A percentile compares a stretch with the other conserved stretches of the same genome.
Conservation (phyloP, 2,113 vertebrate genomes). For the Neogobius melanostomus region DNA sequence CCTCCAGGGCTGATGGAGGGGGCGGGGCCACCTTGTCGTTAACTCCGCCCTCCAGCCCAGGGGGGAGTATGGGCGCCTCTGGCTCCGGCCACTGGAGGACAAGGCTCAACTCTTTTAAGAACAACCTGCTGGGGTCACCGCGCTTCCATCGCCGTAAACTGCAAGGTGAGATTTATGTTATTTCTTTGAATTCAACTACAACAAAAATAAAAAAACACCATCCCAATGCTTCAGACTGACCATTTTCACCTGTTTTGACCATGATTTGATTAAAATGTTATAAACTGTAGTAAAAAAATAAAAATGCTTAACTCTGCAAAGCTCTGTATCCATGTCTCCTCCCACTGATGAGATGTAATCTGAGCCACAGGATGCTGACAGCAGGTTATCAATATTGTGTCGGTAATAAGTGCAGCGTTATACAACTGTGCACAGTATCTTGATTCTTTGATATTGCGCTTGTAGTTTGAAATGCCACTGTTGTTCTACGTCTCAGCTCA, state of each 20-base stretch:
- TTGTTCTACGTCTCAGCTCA: background rate
- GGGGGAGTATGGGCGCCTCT: conserved; percentile 83
- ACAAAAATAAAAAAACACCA: no score
- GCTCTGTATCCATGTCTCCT: background rate
- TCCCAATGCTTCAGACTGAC: no score
- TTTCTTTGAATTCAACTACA: background rate
- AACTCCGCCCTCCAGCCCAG: conserved; percentile 89
- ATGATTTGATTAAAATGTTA: no score
- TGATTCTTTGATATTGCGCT: background rate
- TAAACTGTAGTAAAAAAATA: background rate
- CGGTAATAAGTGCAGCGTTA: background rate
- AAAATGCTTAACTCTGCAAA: background rate
- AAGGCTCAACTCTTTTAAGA: conserved; percentile 92
- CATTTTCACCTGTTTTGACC: no score
- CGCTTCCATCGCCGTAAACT: conserved; percentile 92
- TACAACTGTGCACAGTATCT: background rate
- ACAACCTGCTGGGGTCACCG: conserved; percentile 90
- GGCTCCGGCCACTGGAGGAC: conserved; percentile 87
- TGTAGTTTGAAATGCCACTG: conserved; percentile 1
- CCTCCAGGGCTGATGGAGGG: conserved; percentile 79
- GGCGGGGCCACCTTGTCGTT: conserved; percentile 77
- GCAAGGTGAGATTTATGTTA: conserved; percentile 79
- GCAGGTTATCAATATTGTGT: background rate
- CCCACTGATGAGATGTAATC: background rate
- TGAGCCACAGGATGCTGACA: conserved; percentile 1